Conservation (phyloP, 2,797 vertebrate genomes). For the Acrossocheilus wenchowensis region DNA sequence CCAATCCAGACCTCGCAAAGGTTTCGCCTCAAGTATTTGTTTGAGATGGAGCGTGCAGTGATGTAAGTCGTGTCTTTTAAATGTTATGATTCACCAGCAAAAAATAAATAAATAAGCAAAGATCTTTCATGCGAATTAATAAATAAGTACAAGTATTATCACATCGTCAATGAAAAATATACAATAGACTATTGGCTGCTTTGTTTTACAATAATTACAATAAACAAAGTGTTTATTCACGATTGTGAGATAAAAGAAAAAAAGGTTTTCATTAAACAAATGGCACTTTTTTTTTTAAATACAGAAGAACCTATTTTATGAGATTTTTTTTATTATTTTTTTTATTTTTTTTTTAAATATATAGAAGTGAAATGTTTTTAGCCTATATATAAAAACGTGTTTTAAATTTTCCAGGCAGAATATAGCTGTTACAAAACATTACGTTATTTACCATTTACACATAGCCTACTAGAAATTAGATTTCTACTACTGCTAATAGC, state of each 20-base stretch:
- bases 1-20: slow-evolving; percentile 31
- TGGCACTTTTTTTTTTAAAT: not conserved
- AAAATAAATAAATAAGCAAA: not conserved
- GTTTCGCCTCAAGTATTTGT: not conserved
- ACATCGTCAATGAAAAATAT: not conserved
- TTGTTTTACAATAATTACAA: not conserved
- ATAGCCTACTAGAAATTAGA: not conserved
- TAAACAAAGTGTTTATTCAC: not conserved
- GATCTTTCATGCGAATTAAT: not conserved
- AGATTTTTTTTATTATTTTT: too few relatives aligned
- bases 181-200: not conserved
- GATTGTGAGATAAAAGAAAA: not conserved
- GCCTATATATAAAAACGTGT: not conserved
- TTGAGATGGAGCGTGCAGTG: not conserved
- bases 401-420: not conserved
- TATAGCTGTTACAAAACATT: not conserved
- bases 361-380: not conserved
- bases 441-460: not conserved
- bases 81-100: not conserved
- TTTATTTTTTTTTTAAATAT: too few relatives aligned
- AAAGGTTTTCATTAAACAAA: not conserved
- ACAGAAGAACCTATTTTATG: not conserved
- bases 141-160: not conserved
- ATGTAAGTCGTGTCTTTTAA: not conserved
- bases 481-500: not conserved